phyloP scores from a whole-genome alignment of 1,140 invertebrate species.

The Charaxes varanes region DNA sequence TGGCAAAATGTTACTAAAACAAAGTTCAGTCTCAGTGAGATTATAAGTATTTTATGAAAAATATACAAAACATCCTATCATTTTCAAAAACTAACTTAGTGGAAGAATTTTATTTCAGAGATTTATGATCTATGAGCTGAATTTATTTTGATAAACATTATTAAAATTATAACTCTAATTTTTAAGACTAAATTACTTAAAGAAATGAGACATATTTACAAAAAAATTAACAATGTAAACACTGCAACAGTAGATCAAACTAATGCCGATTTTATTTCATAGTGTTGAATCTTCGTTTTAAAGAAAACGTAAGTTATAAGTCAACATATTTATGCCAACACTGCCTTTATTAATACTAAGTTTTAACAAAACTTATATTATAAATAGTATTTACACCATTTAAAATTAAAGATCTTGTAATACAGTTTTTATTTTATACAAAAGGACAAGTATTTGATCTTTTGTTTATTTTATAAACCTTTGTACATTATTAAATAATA shows the following conservation, averaged over 20 bases:
- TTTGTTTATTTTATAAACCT: conserved; percentile 1
- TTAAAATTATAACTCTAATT: too few relatives aligned
- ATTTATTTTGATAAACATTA: too few relatives aligned
- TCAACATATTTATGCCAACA: neutral
- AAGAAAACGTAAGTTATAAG: too few relatives aligned
- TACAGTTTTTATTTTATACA: neutral
- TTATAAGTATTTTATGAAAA: neutral
- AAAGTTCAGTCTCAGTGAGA: neutral
- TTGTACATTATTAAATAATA: neutral
- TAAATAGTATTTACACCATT: conserved; percentile 12
- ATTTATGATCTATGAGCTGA: too few relatives aligned
- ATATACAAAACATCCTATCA: neutral
- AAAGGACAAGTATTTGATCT: neutral
- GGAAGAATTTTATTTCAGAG: too few relatives aligned
- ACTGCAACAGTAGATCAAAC: too few relatives aligned
- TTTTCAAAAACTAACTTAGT: too few relatives aligned
- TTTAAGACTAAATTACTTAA: too few relatives aligned
- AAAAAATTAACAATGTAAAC: too few relatives aligned
- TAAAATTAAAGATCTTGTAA: conserved; percentile 1
- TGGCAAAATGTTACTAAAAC: neutral
- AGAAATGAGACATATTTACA: too few relatives aligned
- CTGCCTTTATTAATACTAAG: conserved; percentile 24
- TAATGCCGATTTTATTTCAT: too few relatives aligned
- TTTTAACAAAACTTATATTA: conserved; percentile 23
- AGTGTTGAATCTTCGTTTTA: too few relatives aligned